Evolutionary conservation across 2,113 vertebrate genomes (phyloP).

Genomic region (Phrynocephalus versicolor): DNA sequence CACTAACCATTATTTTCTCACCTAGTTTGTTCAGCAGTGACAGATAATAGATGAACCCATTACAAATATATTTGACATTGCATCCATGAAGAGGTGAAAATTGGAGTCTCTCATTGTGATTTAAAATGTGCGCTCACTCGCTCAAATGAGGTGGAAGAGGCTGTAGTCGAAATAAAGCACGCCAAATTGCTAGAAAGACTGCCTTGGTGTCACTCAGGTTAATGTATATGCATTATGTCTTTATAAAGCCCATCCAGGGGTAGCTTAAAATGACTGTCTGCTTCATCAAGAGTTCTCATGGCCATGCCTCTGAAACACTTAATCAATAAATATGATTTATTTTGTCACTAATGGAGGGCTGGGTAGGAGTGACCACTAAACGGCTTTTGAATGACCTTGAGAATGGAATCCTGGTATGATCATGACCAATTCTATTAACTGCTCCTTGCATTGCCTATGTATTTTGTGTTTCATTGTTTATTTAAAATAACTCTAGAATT

Average conservation of each 20-base stretch:
- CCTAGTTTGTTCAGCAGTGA: conserved; percentile 62
- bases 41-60: conserved; percentile 75
- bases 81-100: conserved; percentile 61
- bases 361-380: conserved; percentile 13
- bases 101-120: conserved; percentile 61
- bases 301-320: conserved; percentile 17
- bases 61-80: conserved; percentile 70
- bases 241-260: conserved; percentile 64
- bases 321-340: conserved; percentile 44
- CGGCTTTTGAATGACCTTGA: background rate
- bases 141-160: conserved; percentile 58
- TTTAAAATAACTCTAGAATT: background rate
- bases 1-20: conserved; percentile 71
- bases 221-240: conserved; percentile 68
- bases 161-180: conserved; percentile 64
- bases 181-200: conserved; percentile 60
- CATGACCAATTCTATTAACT: background rate
- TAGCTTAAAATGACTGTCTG: conserved; percentile 61
- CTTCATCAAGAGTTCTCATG: conserved; percentile 57
- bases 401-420: background rate
- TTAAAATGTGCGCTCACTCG: conserved; percentile 60
- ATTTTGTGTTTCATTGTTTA: background rate
- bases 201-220: conserved; percentile 64
- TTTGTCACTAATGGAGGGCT: conserved; percentile 14
- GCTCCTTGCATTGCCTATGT: background rate